These are phyloP conservation scores for Drosophila mauritiana DNA, from an alignment of 1,140 invertebrate genomes.

Conservation along the genomic window DNA sequence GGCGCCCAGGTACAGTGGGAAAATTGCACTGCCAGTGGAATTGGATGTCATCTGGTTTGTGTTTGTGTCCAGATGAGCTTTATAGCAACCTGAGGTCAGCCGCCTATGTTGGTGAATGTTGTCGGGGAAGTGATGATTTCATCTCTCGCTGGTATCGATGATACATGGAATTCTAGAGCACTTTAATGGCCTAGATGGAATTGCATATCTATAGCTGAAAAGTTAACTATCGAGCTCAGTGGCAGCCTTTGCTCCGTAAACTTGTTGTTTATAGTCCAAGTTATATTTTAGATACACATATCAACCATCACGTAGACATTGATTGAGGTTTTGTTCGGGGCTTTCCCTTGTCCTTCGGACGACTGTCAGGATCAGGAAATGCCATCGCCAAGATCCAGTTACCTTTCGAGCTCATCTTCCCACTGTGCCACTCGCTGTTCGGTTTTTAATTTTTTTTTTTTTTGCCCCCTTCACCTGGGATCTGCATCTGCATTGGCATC, in stretches of 20 bases:
- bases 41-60: slow-evolving; percentile 7
- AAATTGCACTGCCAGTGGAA: background rate
- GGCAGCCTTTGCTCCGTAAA: background rate
- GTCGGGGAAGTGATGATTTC: slow-evolving; percentile 23
- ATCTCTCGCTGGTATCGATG: background rate
- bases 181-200: slow-evolving; percentile 13
- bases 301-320: background rate
- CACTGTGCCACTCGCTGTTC: slow-evolving; percentile 29
- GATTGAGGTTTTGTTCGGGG: background rate
- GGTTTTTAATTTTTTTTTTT: background rate
- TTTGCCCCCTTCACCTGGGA: slow-evolving; percentile 32
- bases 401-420: slow-evolving; percentile 12
- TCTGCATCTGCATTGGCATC: background rate
- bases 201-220: slow-evolving; percentile 26
- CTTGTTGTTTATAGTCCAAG: slow-evolving; percentile 1
- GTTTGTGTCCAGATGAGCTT: slow-evolving; percentile 7
- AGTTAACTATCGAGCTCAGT: slow-evolving; percentile 4
- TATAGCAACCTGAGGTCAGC: slow-evolving; percentile 22
- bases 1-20: slow-evolving; percentile 40
- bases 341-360: slow-evolving; percentile 21
- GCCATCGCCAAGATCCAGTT: slow-evolving; percentile 15
- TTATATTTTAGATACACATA: background rate
- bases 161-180: background rate
- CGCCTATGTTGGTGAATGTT: slow-evolving; percentile 18
- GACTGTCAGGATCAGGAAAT: slow-evolving; percentile 32